Percentiles rank a stretch among this genome's conserved stretches.
phyloP scores from a whole-genome alignment of 2,113 vertebrate species.

The Calyptommatus sinebrachiatus region DNA sequence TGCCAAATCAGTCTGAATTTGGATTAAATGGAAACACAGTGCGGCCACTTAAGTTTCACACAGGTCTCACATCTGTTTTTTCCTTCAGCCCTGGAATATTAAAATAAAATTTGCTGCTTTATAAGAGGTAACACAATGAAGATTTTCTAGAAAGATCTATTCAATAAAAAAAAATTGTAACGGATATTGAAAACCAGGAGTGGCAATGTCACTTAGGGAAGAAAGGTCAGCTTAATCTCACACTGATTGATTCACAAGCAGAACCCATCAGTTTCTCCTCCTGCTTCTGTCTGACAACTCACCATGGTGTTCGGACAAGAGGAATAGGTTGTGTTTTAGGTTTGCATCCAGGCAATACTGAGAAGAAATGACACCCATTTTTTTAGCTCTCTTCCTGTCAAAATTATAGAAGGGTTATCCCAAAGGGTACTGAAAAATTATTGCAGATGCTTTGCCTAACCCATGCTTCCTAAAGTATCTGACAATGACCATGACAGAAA shows the following conservation, averaged over 20 bases:
- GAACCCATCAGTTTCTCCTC: conserved; percentile 47
- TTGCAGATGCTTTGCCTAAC: conserved; percentile 18
- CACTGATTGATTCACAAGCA: conserved; percentile 28
- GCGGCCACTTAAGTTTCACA: too few relatives aligned
- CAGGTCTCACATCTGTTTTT: too few relatives aligned
- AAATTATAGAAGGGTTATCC: conserved; percentile 42
- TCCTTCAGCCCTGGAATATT: background rate
- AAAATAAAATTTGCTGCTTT: background rate
- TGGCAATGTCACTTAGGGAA: conserved; percentile 26
- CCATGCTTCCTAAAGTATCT: conserved; percentile 23
- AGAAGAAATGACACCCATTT: conserved; percentile 56
- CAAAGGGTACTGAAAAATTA: conserved; percentile 38
- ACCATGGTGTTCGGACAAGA: conserved; percentile 21
- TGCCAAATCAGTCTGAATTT: too few relatives aligned
- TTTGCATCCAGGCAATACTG: conserved; percentile 24
- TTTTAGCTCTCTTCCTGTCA: conserved; percentile 56
- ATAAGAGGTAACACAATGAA: background rate
- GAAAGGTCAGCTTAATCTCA: conserved; percentile 32
- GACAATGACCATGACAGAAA: conserved; percentile 1
- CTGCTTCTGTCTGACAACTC: conserved; percentile 22
- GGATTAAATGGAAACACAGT: too few relatives aligned
- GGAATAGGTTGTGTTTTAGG: conserved; percentile 45
- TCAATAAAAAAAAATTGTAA: conserved; percentile 34
- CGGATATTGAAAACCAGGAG: conserved; percentile 20
- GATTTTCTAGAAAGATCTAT: background rate